Base-by-base conservation (phyloP, 2,888 invertebrate species). In the Antheraea assamensis region DNA sequence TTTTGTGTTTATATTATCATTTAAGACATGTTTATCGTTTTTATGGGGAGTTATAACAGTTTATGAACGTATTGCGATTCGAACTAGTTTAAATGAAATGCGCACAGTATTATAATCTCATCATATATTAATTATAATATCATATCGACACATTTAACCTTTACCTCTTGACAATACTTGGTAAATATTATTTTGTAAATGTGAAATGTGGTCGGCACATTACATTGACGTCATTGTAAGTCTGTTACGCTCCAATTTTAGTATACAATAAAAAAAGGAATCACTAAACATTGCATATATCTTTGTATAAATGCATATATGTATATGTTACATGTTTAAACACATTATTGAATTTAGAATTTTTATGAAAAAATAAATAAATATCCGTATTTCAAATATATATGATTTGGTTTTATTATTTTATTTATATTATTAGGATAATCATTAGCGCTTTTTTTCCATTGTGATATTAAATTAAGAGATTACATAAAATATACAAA, bases 311-410 rank as follows among this genome's bases (percentile, higher is more conserved):
- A 94, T 94, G 94, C 94, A 94, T 94, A 94, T 94, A 94, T 94
- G 94, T 94, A 94, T 92, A 94, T 94, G 94, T 94, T 94, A 94
- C 94, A 94, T 94, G 94, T 94, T 94, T 94, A 94, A 93, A 94
- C 94, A 94, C 94, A 94, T 94, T 94, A 95, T 93, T 94, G 93
- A 95, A 93, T 92, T 94, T 95, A 95, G 95, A 95, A 94, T 95
- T 95, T 95, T 95, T 95, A 95, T 95, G 94, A 94, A 95, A 95
- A 61, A 93, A 93, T 91, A 93, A 95, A 94, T 94, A 94, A 95
- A 95, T 94, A 94, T 94, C 95, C 94, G 94, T 94, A 94, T 94
- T 94, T 94, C 94, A 94, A 94, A 94, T 94, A 94, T 91, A 93
- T 83, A 81, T 88, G 81, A 87, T 90, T 91, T 92, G 75, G 90